Conservation (phyloP, 2,113 vertebrate genomes). For the Uria aalge region DNA sequence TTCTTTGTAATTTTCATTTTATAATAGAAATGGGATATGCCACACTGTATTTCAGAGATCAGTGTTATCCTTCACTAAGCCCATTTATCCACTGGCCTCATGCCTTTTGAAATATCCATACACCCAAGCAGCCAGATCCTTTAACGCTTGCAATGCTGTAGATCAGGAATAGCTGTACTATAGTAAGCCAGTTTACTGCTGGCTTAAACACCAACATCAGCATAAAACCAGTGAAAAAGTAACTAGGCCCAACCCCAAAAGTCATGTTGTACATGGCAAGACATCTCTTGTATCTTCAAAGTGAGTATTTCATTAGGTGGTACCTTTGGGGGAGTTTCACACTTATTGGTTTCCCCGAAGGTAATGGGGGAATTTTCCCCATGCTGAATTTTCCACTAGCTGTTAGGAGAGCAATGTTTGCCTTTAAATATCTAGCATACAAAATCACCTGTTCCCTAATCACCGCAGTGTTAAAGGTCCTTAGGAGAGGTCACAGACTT, state of each 20-base stretch:
- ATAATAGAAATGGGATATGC: not conserved
- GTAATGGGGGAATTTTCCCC: not conserved
- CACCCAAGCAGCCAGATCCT: not conserved
- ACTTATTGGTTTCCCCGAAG: not conserved
- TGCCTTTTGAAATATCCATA: not conserved
- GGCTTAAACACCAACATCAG: not conserved
- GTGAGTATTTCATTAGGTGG: not conserved
- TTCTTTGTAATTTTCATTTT: conserved; percentile 9
- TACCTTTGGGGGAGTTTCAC: not conserved
- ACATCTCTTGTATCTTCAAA: not conserved
- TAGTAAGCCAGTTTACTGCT: not conserved
- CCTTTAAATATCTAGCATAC: not conserved
- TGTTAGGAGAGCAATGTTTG: not conserved
- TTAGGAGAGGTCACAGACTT: not conserved
- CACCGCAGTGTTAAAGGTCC: not conserved
- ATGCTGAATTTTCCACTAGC: not conserved
- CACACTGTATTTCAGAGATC: not conserved
- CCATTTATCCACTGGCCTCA: not conserved
- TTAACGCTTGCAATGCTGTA: not conserved
- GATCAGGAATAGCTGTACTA: not conserved
- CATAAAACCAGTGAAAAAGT: not conserved
- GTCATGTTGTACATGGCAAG: not conserved
- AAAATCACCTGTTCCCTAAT: not conserved
- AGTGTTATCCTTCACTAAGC: not conserved
- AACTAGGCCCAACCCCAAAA: not conserved